Conservation (phyloP, 2,797 vertebrate genomes). For the Sternarchorhynchus goeldii region DNA sequence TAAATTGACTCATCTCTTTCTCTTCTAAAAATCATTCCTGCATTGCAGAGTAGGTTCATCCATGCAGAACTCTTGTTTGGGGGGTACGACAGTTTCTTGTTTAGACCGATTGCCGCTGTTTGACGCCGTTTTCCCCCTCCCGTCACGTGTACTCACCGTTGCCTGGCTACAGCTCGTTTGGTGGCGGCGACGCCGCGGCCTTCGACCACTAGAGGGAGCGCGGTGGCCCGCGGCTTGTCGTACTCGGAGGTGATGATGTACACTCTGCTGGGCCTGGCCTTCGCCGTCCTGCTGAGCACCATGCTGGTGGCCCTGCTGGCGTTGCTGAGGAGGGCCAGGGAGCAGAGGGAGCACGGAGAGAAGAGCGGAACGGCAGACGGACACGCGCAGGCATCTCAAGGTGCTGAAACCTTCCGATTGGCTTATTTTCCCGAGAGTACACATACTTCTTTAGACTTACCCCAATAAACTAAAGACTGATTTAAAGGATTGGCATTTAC, state of each 20-base stretch:
- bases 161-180: slow-evolving; percentile 29
- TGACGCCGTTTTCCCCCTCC: too few relatives aligned
- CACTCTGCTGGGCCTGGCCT: slow-evolving; percentile 65
- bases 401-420: slow-evolving; percentile 38
- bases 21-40: too few relatives aligned
- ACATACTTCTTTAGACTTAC: too few relatives aligned
- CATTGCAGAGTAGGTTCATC: too few relatives aligned
- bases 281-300: slow-evolving; percentile 62
- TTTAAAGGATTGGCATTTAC: too few relatives aligned
- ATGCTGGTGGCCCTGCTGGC: slow-evolving; percentile 61
- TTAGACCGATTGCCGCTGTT: too few relatives aligned
- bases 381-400: slow-evolving; percentile 41
- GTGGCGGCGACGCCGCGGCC: neutral
- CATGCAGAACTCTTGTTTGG: too few relatives aligned
- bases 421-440: too few relatives aligned
- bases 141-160: neutral
- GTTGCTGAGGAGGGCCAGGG: slow-evolving; percentile 52
- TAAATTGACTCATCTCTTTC: too few relatives aligned
- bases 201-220: neutral
- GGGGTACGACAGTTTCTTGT: too few relatives aligned
- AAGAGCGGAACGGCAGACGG: neutral
- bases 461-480: too few relatives aligned
- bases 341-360: neutral
- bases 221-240: neutral
- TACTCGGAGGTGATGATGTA: slow-evolving; percentile 61